phyloP scores from a whole-genome alignment of 2,888 invertebrate genomes.

The Brachypalpus laphriformis region DNA sequence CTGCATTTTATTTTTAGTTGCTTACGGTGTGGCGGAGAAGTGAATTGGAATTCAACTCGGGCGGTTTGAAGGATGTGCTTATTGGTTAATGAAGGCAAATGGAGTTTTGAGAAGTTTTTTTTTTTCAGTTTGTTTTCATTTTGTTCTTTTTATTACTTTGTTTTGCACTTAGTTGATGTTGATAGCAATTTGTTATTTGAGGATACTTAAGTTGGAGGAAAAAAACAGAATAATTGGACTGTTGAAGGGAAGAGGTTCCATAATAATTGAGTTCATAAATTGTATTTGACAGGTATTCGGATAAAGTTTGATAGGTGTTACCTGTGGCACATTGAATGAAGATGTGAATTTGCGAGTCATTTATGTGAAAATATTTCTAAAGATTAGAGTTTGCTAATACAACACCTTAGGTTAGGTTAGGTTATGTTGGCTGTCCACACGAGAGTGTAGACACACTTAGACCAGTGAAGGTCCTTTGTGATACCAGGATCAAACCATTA shows the following conservation, averaged over 20 bases:
- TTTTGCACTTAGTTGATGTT: conserved; percentile 6
- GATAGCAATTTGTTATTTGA: neutral
- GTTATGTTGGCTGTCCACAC: too few species aligned
- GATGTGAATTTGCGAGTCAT: too few species aligned
- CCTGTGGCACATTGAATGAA: neutral
- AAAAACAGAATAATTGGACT: conserved; percentile 13
- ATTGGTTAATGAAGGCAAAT: conserved; percentile 25
- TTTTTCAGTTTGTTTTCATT: neutral
- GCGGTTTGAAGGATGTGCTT: conserved; percentile 20
- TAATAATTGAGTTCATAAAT: neutral
- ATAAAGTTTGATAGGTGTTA: neutral
- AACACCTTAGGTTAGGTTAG: too few species aligned
- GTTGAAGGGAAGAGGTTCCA: neutral
- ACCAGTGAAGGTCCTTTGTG: too few species aligned
- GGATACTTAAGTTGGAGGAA: neutral
- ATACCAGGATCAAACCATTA: too few species aligned
- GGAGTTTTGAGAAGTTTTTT: conserved; percentile 10
- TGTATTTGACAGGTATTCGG: neutral
- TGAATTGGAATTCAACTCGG: neutral
- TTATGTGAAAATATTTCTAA: too few species aligned
- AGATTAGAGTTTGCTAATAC: too few species aligned
- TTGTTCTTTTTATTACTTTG: neutral
- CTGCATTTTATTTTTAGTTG: conserved; percentile 7
- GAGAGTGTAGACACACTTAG: too few species aligned
- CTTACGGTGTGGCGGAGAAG: neutral